Conservation (phyloP, 2,888 invertebrate genomes). For the Agriopis marginaria region DNA sequence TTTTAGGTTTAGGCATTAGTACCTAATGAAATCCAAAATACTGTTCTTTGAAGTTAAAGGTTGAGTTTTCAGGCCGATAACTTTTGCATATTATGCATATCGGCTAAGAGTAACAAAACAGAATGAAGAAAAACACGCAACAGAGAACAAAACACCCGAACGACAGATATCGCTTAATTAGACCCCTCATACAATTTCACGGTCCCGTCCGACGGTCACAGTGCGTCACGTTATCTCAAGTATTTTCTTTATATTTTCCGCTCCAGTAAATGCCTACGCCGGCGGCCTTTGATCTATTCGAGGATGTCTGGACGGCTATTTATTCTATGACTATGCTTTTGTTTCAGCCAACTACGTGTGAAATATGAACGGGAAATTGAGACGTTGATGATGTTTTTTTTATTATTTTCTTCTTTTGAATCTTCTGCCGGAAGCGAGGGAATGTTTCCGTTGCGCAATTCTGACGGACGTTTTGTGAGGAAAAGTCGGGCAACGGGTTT, state of each 20-base stretch:
- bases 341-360: constrained; percentile 24
- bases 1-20: too few relatives aligned
- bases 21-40: too few relatives aligned
- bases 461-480: not conserved
- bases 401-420: constrained; percentile 23
- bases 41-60: too few relatives aligned
- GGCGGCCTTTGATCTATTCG: constrained; percentile 44
- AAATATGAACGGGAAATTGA: constrained; percentile 26
- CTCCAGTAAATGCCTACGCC: constrained; percentile 39
- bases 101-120: constrained; percentile 13
- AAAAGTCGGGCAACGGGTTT: not conserved
- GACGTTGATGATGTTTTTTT: constrained; percentile 23
- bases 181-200: constrained; percentile 40
- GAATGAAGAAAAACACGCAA: constrained; percentile 4
- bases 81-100: not conserved
- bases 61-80: too few relatives aligned
- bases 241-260: constrained; percentile 47
- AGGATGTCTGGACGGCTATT: constrained; percentile 34
- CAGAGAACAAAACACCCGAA: constrained; percentile 18
- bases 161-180: constrained; percentile 35
- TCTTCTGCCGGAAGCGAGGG: constrained; percentile 15
- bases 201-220: constrained; percentile 35
- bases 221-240: constrained; percentile 40
- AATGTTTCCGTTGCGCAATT: constrained; percentile 20
- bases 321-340: constrained; percentile 38